Conservation (phyloP, 2,113 vertebrate species). For the Dascyllus trimaculatus region DNA sequence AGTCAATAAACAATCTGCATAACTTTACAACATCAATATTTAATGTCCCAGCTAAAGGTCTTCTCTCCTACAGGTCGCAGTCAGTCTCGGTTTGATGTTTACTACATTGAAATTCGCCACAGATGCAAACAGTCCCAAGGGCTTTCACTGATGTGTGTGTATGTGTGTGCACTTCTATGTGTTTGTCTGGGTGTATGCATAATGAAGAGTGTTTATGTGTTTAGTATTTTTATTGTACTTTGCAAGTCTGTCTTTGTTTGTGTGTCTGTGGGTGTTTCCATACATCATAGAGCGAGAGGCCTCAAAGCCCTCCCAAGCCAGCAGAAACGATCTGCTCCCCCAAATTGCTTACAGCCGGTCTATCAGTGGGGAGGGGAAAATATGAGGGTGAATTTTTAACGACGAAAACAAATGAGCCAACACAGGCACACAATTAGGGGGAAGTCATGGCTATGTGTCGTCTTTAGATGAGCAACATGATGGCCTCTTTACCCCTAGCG, state of each 20-base stretch:
- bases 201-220: conserved; percentile 59
- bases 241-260: conserved; percentile 59
- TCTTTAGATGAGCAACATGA: conserved; percentile 92
- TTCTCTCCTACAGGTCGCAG: conserved; percentile 82
- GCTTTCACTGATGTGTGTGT: conserved; percentile 43
- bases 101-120: conserved; percentile 86
- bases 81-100: conserved; percentile 84
- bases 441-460: conserved; percentile 89
- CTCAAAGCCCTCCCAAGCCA: conserved; percentile 81
- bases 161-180: conserved; percentile 14
- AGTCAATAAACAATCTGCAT: conserved; percentile 93
- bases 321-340: conserved; percentile 79
- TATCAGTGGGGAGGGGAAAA: conserved; percentile 79
- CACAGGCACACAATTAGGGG: conserved; percentile 89
- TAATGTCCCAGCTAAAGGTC: conserved; percentile 88
- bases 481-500: conserved; percentile 90
- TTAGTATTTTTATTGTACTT: conserved; percentile 65
- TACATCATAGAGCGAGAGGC: conserved; percentile 68
- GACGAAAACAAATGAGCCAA: conserved; percentile 90
- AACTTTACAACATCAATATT: conserved; percentile 91
- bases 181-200: conserved; percentile 51
- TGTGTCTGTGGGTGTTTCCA: conserved; percentile 57
- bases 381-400: conserved; percentile 89
- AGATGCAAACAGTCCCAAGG: conserved; percentile 81
- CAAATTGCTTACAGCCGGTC: conserved; percentile 87